phyloP scores from a whole-genome alignment of 2,888 invertebrate genomes.

The Octonoba sinensis region DNA sequence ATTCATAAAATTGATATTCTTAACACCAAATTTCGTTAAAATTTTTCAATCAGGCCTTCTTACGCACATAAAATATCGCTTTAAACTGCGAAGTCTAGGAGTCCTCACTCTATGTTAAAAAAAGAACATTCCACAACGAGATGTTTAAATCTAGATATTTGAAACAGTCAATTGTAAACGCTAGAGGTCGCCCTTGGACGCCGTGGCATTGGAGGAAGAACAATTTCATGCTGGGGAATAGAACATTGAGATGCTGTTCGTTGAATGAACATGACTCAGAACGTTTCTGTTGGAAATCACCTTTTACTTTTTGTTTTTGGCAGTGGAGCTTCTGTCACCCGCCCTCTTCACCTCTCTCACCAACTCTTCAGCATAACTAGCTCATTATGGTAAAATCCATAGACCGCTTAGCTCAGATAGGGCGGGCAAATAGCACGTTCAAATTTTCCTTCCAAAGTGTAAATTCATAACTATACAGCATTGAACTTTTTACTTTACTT shows the following conservation, averaged over 20 bases:
- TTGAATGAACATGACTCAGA: slow-evolving; percentile 57
- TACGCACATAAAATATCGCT: slow-evolving; percentile 6
- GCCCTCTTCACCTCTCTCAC: slow-evolving; percentile 38
- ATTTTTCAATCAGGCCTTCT: slow-evolving; percentile 25
- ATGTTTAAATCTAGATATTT: slow-evolving; percentile 61
- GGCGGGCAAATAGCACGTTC: slow-evolving; percentile 4
- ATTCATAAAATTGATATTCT: neutral
- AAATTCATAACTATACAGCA: neutral
- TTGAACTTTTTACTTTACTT: no score
- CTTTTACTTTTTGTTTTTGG: slow-evolving; percentile 39
- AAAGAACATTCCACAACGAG: slow-evolving; percentile 56
- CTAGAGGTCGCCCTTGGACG: slow-evolving; percentile 45
- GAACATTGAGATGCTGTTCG: slow-evolving; percentile 56
- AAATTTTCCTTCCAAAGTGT: neutral
- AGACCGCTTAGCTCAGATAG: neutral
- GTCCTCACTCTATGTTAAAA: slow-evolving; percentile 33
- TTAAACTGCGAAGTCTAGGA: slow-evolving; percentile 44
- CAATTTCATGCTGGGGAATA: slow-evolving; percentile 52
- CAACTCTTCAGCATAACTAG: slow-evolving; percentile 18
- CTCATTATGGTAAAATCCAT: neutral
- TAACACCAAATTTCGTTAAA: neutral
- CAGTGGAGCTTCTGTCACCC: slow-evolving; percentile 58
- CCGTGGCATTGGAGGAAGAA: slow-evolving; percentile 37
- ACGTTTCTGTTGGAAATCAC: slow-evolving; percentile 39
- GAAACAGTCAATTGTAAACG: slow-evolving; percentile 57